Percentiles rank a stretch among this genome's conserved stretches.
Evolutionary conservation across 2,113 vertebrate genomes (phyloP).

Genomic region (Apus apus): DNA sequence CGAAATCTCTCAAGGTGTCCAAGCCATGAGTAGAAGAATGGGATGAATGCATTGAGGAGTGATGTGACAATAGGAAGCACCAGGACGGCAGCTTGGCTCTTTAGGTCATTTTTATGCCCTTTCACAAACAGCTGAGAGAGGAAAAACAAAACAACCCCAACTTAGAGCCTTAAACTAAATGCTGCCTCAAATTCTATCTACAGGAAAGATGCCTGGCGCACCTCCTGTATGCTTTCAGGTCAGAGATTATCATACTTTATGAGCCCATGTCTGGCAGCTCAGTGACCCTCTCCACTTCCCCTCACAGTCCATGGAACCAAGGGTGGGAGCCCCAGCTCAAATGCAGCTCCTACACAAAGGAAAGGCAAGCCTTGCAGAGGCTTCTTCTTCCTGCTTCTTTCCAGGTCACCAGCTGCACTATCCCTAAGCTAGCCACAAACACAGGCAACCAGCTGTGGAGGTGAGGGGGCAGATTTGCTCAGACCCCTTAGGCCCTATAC

Average conservation of each 20-base stretch:
- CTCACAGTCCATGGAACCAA: fast-evolving
- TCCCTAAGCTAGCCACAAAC: not conserved
- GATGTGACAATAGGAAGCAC: constrained; percentile 85
- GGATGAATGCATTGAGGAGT: constrained; percentile 86
- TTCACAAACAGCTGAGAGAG: constrained; percentile 53
- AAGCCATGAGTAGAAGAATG: constrained; percentile 87
- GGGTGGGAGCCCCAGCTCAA: not conserved
- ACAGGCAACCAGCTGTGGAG: not conserved
- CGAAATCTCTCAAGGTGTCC: constrained; percentile 85
- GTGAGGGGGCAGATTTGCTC: not conserved
- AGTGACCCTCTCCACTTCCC: not conserved
- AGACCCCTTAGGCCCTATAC: not conserved
- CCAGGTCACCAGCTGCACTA: not conserved
- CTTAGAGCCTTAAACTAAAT: not conserved
- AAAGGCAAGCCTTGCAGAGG: not conserved
- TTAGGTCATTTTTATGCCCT: not conserved
- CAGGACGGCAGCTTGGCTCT: constrained; percentile 80
- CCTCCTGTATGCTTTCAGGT: not conserved
- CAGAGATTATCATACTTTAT: not conserved
- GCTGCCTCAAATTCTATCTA: not conserved
- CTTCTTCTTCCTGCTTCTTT: not conserved
- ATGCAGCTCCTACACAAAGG: not conserved
- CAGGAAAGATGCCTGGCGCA: not conserved
- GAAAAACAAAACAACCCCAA: not conserved
- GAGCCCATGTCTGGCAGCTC: not conserved